Evolutionary conservation across 2,888 invertebrate genomes (phyloP).

Genomic region (Agrilus biguttatus): DNA sequence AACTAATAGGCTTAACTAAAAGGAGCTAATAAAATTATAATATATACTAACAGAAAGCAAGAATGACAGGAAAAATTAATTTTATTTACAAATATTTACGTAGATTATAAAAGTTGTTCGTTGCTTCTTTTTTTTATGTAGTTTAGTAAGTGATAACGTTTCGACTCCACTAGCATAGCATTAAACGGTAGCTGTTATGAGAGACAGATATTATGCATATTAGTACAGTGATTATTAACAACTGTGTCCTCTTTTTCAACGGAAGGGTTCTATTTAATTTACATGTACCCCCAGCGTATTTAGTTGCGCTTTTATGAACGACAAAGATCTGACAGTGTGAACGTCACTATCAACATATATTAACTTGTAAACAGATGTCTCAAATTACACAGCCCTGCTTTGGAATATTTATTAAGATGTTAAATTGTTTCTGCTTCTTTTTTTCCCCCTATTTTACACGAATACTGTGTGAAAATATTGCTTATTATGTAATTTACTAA

Average conservation of each 20-base stretch:
- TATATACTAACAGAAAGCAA: neutral
- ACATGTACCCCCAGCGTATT: conserved; percentile 12
- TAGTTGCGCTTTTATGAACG: conserved; percentile 17
- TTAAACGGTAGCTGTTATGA: no score
- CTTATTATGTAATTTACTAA: no score
- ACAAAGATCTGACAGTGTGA: conserved; percentile 7
- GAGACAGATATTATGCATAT: neutral
- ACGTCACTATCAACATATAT: conserved; percentile 10
- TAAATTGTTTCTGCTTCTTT: conserved; percentile 1
- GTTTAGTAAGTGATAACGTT: neutral
- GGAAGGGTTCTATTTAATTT: conserved; percentile 12
- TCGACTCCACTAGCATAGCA: no score
- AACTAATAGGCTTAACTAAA: conserved; percentile 2
- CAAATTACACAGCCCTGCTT: conserved; percentile 12
- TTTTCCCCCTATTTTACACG: neutral
- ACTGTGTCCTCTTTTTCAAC: conserved; percentile 11
- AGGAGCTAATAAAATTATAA: conserved; percentile 3
- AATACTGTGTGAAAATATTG: neutral
- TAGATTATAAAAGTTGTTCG: no score
- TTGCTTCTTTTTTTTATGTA: no score
- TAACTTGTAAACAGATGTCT: conserved; percentile 16
- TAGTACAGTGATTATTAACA: conserved; percentile 6
- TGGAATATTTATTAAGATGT: conserved; percentile 5
- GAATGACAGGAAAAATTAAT: no score
- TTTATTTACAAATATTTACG: conserved; percentile 1